A percentile compares a stretch with the other conserved stretches of the same genome.
phyloP scores from a whole-genome alignment of 1,140 invertebrate genomes.

The Hesperophylax magnus region DNA sequence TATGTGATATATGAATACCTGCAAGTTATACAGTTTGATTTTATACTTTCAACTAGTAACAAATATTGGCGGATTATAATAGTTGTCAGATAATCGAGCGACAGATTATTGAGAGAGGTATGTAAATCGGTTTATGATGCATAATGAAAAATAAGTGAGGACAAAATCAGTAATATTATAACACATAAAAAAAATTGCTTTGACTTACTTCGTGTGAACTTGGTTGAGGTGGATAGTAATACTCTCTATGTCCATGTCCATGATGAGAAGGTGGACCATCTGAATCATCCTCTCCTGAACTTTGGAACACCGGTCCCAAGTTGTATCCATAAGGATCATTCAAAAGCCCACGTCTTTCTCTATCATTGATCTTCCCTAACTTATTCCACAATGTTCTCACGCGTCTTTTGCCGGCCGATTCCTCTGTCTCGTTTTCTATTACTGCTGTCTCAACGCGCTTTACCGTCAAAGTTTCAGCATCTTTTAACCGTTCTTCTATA shows the following conservation, averaged over 20 bases:
- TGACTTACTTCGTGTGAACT: conserved; percentile 18
- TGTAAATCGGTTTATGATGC: too few species aligned
- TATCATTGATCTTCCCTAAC: not conserved
- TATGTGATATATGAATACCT: too few species aligned
- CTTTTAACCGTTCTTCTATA: not conserved
- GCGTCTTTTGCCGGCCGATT: not conserved
- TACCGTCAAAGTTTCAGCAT: not conserved
- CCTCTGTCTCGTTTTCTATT: not conserved
- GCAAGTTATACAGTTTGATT: too few species aligned
- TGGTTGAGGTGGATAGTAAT: conserved; percentile 36
- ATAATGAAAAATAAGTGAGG: too few species aligned
- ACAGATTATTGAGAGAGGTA: too few species aligned
- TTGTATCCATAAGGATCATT: conserved; percentile 25
- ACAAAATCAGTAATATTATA: too few species aligned
- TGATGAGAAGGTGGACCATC: conserved; percentile 7
- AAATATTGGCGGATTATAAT: too few species aligned
- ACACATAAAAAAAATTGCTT: not conserved
- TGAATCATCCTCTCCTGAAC: conserved; percentile 45
- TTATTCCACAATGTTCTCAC: conserved; percentile 7
- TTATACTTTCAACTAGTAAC: too few species aligned
- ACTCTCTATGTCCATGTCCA: conserved; percentile 7
- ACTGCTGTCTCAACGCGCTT: not conserved
- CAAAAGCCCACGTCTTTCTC: conserved; percentile 38
- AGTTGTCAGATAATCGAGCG: too few species aligned
- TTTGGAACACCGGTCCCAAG: conserved; percentile 8